Conservation (phyloP, 2,797 vertebrate species). For the Brachymystax lenok region DNA sequence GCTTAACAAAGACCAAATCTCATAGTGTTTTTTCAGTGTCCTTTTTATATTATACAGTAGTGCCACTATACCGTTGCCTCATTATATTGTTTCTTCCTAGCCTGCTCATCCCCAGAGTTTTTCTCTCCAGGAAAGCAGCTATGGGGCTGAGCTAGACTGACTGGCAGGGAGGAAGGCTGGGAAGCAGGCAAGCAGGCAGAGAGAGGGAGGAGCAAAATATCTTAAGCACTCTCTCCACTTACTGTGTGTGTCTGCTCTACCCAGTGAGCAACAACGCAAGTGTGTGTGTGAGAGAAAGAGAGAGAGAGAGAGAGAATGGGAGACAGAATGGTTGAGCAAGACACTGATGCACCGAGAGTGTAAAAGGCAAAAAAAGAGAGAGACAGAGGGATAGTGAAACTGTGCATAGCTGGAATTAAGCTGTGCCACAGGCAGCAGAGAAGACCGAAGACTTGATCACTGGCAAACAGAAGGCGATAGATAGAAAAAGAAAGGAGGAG, state of each 20-base stretch:
- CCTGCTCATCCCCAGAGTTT: neutral
- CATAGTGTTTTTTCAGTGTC: neutral
- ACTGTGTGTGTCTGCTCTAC: constrained; percentile 26
- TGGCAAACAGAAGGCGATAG: neutral
- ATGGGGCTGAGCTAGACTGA: constrained; percentile 20
- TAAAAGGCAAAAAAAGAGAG: constrained; percentile 9
- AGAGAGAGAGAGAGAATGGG: constrained; percentile 28
- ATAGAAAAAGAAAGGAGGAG: neutral
- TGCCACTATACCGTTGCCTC: neutral
- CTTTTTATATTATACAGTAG: neutral
- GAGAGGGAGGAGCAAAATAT: constrained; percentile 54
- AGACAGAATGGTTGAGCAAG: constrained; percentile 3
- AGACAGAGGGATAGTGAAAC: constrained; percentile 10
- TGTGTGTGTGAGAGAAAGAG: constrained; percentile 28
- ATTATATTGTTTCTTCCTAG: neutral
- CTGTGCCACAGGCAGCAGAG: constrained; percentile 16
- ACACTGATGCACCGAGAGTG: constrained; percentile 20
- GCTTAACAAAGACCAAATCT: neutral
- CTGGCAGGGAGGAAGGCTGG: constrained; percentile 21
- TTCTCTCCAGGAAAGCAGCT: neutral
- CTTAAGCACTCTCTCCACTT: constrained; percentile 36
- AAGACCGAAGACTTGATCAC: constrained; percentile 22
- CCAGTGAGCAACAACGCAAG: constrained; percentile 28
- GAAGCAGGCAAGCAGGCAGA: constrained; percentile 36
- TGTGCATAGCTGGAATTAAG: constrained; percentile 9